These are phyloP conservation scores for Carcina quercana DNA, from an alignment of 2,888 invertebrate genomes.

Conservation along the genomic window DNA sequence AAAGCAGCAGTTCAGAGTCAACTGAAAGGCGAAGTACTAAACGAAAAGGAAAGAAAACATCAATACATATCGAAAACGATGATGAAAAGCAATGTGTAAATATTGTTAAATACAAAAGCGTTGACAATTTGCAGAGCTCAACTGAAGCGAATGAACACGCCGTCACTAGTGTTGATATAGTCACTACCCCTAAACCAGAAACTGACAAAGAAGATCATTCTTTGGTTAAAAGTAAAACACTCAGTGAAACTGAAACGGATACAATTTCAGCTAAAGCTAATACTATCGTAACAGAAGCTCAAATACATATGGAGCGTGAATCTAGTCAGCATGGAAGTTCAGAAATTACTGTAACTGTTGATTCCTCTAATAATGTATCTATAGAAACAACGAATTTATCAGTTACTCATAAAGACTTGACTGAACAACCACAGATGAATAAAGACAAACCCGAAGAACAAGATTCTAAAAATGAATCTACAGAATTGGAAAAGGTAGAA, in stretches of 20 bases:
- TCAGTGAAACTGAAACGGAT: constrained; percentile 66
- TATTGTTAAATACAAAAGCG: constrained; percentile 56
- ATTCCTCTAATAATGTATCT: constrained; percentile 61
- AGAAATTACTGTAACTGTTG: constrained; percentile 58
- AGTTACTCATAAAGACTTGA: constrained; percentile 46
- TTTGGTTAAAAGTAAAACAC: constrained; percentile 37
- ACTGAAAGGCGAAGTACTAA: constrained; percentile 55
- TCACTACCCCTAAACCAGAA: constrained; percentile 33
- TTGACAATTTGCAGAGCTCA: constrained; percentile 26
- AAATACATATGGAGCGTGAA: constrained; percentile 66
- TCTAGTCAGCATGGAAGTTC: constrained; percentile 56
- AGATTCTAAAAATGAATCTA: constrained; percentile 4
- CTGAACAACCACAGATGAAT: constrained; percentile 29
- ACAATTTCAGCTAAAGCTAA: constrained; percentile 64
- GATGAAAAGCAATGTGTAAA: constrained; percentile 62
- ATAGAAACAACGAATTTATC: constrained; percentile 56
- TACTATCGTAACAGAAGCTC: constrained; percentile 68
- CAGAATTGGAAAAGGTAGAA: constrained; percentile 6
- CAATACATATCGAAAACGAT: constrained; percentile 60
- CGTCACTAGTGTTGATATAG: constrained; percentile 21
- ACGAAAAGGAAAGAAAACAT: constrained; percentile 62
- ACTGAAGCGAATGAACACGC: constrained; percentile 31
- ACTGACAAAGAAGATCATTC: constrained; percentile 30
- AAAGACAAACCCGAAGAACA: constrained; percentile 20
- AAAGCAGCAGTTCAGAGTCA: constrained; percentile 60